Percentiles rank a stretch among this genome's conserved stretches.
phyloP scores from a whole-genome alignment of 2,888 invertebrate species.

The Sisyra nigra region DNA sequence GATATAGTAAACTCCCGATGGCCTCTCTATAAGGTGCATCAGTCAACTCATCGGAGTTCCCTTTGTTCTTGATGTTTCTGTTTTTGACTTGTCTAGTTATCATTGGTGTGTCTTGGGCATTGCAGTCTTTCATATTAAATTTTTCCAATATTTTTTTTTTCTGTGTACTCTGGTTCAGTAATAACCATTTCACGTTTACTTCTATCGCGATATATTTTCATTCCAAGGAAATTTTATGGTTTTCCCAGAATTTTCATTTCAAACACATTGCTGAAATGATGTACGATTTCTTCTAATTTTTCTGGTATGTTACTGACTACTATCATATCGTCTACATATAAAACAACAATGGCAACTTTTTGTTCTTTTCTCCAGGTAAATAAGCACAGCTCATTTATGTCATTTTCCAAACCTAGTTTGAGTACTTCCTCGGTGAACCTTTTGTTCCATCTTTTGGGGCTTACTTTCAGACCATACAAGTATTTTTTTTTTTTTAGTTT shows the following conservation, averaged over 20 bases:
- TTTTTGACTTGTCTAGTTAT: conserved; percentile 11
- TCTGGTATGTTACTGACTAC: conserved; percentile 12
- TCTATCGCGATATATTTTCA: conserved; percentile 13
- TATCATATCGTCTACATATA: conserved; percentile 14
- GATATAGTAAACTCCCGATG: conserved; percentile 14
- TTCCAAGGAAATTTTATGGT: conserved; percentile 13
- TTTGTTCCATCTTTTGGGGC: conserved; percentile 13
- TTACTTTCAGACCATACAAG: conserved; percentile 13
- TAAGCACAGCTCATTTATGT: conserved; percentile 12
- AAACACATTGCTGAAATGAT: conserved; percentile 11
- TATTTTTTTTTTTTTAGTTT: conserved; percentile 12
- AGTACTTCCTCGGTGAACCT: conserved; percentile 13
- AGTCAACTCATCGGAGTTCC: background rate
- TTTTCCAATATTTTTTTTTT: conserved; percentile 8
- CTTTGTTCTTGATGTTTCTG: conserved; percentile 9
- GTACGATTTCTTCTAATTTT: conserved; percentile 11
- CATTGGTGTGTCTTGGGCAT: conserved; percentile 11
- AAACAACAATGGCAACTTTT: conserved; percentile 11
- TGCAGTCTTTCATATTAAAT: background rate
- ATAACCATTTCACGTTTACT: too few species aligned
- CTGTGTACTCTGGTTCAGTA: too few species aligned
- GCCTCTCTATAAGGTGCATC: conserved; percentile 13
- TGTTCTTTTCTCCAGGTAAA: conserved; percentile 13
- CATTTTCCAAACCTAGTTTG: conserved; percentile 12
- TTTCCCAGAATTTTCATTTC: conserved; percentile 13